A percentile compares a stretch with the other conserved stretches of the same genome.
These are phyloP conservation scores for Oreamnos americanus DNA, from an alignment of 2,113 vertebrate species.

Conservation along the genomic window DNA sequence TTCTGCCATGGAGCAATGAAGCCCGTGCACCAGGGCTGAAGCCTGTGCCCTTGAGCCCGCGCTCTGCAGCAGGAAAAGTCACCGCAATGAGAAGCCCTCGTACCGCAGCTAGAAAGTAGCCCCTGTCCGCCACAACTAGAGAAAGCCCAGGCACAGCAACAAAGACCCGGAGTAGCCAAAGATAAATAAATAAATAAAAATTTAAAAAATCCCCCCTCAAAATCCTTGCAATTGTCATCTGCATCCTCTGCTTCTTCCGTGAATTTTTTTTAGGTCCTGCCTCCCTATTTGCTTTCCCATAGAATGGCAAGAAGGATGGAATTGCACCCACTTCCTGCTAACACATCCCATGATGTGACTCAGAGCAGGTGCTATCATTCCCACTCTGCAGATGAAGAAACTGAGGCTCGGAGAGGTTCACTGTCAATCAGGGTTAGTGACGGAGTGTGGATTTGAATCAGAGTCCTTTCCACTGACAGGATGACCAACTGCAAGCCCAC, in stretches of 20 bases:
- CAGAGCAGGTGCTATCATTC: neutral
- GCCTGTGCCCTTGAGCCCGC: fast-evolving
- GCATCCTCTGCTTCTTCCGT: fast-evolving
- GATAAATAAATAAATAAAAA: neutral
- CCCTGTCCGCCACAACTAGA: fast-evolving
- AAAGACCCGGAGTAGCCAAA: neutral
- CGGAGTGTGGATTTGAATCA: neutral
- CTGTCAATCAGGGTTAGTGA: neutral
- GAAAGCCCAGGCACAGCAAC: neutral
- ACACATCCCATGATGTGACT: neutral
- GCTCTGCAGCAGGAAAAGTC: neutral
- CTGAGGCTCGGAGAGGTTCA: neutral
- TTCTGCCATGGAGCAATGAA: fast-evolving
- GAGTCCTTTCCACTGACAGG: neutral
- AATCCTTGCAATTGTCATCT: neutral
- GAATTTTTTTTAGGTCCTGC: neutral
- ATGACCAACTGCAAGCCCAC: neutral
- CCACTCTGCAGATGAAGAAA: neutral
- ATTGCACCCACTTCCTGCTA: neutral
- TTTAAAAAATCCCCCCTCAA: neutral
- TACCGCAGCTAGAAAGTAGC: neutral
- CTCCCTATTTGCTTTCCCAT: neutral
- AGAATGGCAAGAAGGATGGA: neutral
- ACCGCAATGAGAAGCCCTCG: fast-evolving
- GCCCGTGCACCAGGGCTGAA: fast-evolving